Evolutionary conservation across 2,113 vertebrate genomes (phyloP).

Genomic region (Pluvialis apricaria): DNA sequence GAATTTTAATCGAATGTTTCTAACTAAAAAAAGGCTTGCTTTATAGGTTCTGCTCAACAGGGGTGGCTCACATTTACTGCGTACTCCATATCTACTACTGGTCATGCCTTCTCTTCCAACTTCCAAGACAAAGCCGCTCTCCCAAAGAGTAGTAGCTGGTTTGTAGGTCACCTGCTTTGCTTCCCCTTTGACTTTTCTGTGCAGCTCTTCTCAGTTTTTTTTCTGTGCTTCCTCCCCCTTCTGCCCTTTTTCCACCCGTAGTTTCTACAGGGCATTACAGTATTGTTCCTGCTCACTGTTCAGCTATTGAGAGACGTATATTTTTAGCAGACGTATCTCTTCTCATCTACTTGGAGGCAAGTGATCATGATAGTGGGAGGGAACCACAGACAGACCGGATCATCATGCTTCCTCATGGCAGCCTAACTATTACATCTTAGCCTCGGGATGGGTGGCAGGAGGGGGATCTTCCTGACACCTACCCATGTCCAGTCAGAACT

Average conservation of each 20-base stretch:
- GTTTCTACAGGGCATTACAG: neutral
- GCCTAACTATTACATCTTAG: neutral
- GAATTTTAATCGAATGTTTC: neutral
- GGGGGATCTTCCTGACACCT: neutral
- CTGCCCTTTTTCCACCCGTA: neutral
- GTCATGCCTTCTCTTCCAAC: neutral
- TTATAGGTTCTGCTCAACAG: neutral
- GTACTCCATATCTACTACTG: neutral
- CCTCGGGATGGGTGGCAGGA: neutral
- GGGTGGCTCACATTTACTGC: neutral
- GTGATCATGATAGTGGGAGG: neutral
- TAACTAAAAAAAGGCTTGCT: neutral
- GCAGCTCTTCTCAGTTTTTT: neutral
- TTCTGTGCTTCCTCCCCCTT: neutral
- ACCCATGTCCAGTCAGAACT: neutral
- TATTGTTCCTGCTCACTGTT: neutral
- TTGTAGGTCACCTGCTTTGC: slow-evolving; percentile 32
- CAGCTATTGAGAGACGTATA: neutral
- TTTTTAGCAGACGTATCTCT: slow-evolving; percentile 19
- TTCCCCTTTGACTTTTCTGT: slow-evolving; percentile 2
- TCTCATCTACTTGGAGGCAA: neutral
- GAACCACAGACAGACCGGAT: neutral
- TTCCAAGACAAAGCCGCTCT: neutral
- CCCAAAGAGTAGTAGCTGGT: neutral
- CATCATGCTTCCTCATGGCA: neutral